phyloP scores from a whole-genome alignment of 2,113 vertebrate species.

The Pomatostomus ruficeps region DNA sequence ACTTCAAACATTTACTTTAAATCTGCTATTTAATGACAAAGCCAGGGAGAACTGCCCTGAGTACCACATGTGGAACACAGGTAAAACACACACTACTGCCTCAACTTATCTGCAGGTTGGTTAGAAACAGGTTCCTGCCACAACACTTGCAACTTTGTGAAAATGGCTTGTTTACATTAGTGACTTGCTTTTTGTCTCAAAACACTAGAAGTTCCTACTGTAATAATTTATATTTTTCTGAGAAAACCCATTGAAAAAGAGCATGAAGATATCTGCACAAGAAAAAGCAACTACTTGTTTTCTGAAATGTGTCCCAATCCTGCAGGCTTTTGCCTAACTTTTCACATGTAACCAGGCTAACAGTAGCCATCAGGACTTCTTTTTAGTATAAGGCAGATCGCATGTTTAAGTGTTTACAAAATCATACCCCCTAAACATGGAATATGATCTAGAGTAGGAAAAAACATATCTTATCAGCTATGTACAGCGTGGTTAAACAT shows the following conservation, averaged over 20 bases:
- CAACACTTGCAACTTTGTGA: background rate
- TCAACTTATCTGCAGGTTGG: background rate
- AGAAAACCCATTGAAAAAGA: background rate
- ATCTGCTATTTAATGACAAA: constrained; percentile 34
- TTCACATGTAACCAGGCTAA: background rate
- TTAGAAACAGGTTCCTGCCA: background rate
- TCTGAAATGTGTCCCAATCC: background rate
- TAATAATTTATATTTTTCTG: background rate
- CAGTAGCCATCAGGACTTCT: background rate
- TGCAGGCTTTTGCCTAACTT: background rate
- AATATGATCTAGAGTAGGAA: background rate
- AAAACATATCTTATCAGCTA: background rate
- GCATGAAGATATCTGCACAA: background rate
- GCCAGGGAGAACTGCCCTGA: background rate
- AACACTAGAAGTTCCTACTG: background rate
- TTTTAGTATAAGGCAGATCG: background rate
- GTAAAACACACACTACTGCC: background rate
- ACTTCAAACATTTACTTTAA: constrained; percentile 34
- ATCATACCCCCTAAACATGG: background rate
- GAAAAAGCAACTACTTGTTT: background rate
- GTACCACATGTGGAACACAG: background rate
- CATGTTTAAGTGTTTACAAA: background rate
- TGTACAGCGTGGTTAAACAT: background rate
- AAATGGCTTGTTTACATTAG: background rate
- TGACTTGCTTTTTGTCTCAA: background rate